Evolutionary conservation across 37 sponge, comb jelly and placozoan genomes (phyloP), one percentile per base, ranked within the genome.

Genomic region (Crambe crambe): DNA sequence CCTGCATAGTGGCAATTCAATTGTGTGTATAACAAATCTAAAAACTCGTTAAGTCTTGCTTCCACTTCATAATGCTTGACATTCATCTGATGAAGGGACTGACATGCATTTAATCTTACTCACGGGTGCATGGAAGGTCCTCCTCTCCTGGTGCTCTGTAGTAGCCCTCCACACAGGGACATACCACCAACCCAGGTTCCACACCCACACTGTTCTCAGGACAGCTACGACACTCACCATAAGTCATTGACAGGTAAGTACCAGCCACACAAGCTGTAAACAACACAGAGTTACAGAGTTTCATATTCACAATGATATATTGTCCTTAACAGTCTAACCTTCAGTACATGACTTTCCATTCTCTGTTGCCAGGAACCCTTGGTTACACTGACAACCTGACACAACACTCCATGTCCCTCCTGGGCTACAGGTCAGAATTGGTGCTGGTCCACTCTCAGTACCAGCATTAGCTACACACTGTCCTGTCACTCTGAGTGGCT

Each of bases 131-230:
- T 3, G 68, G 68, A 3, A 67, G 68, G 68, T 67, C 68, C 34
- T 3, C 37, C 68, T 80, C 81, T n/a, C 20, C 58, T 17, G 58
- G 36, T 41, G 72, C 40, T 70, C 81, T 80, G 72, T 70, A 80
- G 71, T 80, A 80, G 36, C 72, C 81, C 38, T 57, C 37, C 36
- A 71, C 38, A 70, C 81, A 80, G 22, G 81, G 72, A 36, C 81
- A 80, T 56, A 38, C 81, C 5, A 60, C 8, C 41, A 58, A 12
- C 8, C 61, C 72, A 34, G 42, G 20, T 27, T 37, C 39, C 3
- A 38, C 27, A 23, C 43, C 29, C 34, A 29, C 36, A 12, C 72
- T 71, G 71, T 80, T 80, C 0, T 23, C 60, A 60, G 81, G 81
- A 71, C 81, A 80, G 31, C 9, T 20, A 2, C 37, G 73, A 47